Conservation (phyloP, 2,797 vertebrate species). For the Hippoglossus hippoglossus region DNA sequence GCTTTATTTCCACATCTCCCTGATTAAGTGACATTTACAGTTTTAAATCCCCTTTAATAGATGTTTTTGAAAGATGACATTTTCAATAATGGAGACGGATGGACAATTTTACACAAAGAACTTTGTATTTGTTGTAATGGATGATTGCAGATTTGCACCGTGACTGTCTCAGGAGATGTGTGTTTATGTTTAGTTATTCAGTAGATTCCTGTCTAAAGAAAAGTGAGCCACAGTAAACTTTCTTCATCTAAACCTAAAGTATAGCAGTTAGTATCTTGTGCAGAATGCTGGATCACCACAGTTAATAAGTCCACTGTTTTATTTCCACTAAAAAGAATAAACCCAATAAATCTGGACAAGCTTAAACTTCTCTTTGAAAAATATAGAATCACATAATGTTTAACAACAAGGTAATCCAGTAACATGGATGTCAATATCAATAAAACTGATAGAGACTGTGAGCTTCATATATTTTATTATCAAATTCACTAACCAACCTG, state of each 20-base stretch:
- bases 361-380: too few relatives aligned
- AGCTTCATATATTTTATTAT: not conserved
- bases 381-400: too few relatives aligned
- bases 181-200: too few relatives aligned
- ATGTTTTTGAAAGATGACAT: conserved; percentile 17
- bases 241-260: too few relatives aligned
- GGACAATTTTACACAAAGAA: conserved; percentile 10
- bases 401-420: not conserved
- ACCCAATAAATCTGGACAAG: too few relatives aligned
- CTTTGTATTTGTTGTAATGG: conserved; percentile 1
- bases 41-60: conserved; percentile 1
- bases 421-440: not conserved
- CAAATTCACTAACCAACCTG: not conserved
- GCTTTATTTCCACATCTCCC: conserved; percentile 7
- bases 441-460: too few relatives aligned
- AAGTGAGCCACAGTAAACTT: too few relatives aligned
- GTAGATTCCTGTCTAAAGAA: too few relatives aligned
- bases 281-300: too few relatives aligned
- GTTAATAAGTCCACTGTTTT: too few relatives aligned
- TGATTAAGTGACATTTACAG: conserved; percentile 22
- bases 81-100: not conserved
- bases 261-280: too few relatives aligned
- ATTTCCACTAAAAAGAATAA: too few relatives aligned
- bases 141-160: not conserved
- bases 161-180: not conserved